Evolutionary conservation across 2,113 vertebrate species (phyloP).

Genomic region (Pyrgilauda ruficollis): DNA sequence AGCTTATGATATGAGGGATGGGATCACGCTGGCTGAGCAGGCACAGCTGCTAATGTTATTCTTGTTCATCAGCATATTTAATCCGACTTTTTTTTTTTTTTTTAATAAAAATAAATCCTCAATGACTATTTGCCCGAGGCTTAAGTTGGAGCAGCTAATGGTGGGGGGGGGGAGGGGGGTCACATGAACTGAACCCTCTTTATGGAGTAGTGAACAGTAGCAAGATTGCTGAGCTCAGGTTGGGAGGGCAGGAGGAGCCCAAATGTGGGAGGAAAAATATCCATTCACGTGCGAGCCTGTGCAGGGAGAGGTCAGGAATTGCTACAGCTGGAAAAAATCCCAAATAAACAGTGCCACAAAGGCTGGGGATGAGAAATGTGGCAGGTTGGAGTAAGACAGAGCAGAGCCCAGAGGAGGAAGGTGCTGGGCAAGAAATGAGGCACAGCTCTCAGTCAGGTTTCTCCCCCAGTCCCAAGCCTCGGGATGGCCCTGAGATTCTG

Average conservation of each 20-base stretch:
- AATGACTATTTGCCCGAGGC: constrained; percentile 63
- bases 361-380: rapidly evolving
- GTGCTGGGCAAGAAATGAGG: rapidly evolving
- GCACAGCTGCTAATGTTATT: constrained; percentile 66
- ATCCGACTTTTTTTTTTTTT: constrained; percentile 36
- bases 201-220: constrained; percentile 2
- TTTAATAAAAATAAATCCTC: constrained; percentile 69
- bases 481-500: not conserved
- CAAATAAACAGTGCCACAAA: not conserved
- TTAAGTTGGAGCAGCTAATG: constrained; percentile 51
- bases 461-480: not conserved
- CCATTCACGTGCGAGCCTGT: rapidly evolving
- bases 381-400: rapidly evolving
- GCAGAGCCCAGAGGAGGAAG: not conserved
- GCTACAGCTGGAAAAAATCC: not conserved
- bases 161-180: not conserved
- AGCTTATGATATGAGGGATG: constrained; percentile 54
- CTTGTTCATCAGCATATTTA: constrained; percentile 63
- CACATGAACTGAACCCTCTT: not conserved
- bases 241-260: not conserved
- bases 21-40: constrained; percentile 42
- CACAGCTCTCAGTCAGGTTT: not conserved
- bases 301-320: not conserved
- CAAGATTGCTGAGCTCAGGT: not conserved
- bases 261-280: not conserved